Percentiles rank a stretch among this genome's conserved stretches.
These are phyloP conservation scores for Incurvaria masculella DNA, from an alignment of 2,888 invertebrate species.

Conservation along the genomic window DNA sequence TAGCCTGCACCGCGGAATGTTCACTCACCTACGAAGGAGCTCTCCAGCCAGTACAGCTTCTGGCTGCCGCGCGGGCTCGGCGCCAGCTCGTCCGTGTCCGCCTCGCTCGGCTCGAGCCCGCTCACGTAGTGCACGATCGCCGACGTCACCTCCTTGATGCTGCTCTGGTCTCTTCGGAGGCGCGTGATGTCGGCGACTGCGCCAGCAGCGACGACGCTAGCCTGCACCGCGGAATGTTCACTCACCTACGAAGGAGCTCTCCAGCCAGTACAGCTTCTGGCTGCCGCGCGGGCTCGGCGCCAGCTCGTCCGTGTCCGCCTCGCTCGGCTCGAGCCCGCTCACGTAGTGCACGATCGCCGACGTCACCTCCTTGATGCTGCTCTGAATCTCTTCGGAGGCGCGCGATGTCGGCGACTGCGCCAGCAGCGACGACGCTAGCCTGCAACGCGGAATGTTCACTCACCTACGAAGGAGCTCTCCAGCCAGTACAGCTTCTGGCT, in stretches of 20 bases:
- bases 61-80: constrained; percentile 62
- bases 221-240: too few relatives aligned
- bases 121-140: constrained; percentile 91
- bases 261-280: constrained; percentile 82
- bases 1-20: too few relatives aligned
- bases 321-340: constrained; percentile 64
- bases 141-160: constrained; percentile 89
- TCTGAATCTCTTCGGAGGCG: constrained; percentile 66
- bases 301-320: constrained; percentile 37
- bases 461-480: constrained; percentile 93
- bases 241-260: constrained; percentile 94
- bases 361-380: constrained; percentile 89
- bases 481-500: constrained; percentile 82
- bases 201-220: too few relatives aligned
- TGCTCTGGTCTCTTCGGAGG: constrained; percentile 70
- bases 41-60: constrained; percentile 86
- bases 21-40: too few relatives aligned
- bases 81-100: constrained; percentile 52
- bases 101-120: constrained; percentile 61
- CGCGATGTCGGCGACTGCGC: constrained; percentile 46
- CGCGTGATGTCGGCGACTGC: too few relatives aligned
- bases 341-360: constrained; percentile 93
- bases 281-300: constrained; percentile 59
- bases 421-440: constrained; percentile 66
- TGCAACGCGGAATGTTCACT: too few relatives aligned